Percentiles rank a stretch among this genome's conserved stretches.
phyloP scores from a whole-genome alignment of 2,888 invertebrate genomes.

The Exephanes ischioxanthus region DNA sequence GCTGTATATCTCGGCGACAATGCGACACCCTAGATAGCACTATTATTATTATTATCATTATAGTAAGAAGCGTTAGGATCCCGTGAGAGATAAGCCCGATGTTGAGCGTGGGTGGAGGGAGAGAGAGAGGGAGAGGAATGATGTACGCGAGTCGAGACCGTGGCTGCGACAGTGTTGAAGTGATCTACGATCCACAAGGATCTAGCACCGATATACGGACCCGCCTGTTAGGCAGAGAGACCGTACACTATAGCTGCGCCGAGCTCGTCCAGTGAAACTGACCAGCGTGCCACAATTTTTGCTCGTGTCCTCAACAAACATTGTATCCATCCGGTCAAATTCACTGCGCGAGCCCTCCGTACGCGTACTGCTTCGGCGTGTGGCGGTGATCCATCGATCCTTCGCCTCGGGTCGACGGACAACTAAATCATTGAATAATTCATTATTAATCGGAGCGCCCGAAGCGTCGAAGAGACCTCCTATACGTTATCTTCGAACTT shows the following conservation, averaged over 20 bases:
- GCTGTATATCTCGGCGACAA: slow-evolving; percentile 51
- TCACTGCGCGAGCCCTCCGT: not conserved
- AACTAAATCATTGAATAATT: slow-evolving; percentile 54
- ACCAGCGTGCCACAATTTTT: slow-evolving; percentile 2
- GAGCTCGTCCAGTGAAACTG: slow-evolving; percentile 6
- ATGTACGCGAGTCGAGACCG: slow-evolving; percentile 68
- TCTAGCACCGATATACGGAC: slow-evolving; percentile 45
- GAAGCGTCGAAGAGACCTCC: not conserved
- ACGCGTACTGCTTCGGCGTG: not conserved
- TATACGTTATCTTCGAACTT: not conserved
- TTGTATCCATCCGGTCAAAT: not conserved
- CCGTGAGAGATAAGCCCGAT: slow-evolving; percentile 51
- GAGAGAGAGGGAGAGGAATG: slow-evolving; percentile 67
- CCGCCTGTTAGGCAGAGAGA: slow-evolving; percentile 6
- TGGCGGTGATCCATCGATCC: slow-evolving; percentile 40
- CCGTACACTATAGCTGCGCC: not conserved
- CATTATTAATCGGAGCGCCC: slow-evolving; percentile 20
- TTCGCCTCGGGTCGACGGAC: slow-evolving; percentile 23
- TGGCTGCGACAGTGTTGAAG: slow-evolving; percentile 73
- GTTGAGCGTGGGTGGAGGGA: slow-evolving; percentile 53
- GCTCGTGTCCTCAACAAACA: not conserved
- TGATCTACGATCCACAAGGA: slow-evolving; percentile 73
- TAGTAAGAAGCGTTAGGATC: slow-evolving; percentile 48
- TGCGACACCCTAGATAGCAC: slow-evolving; percentile 34
- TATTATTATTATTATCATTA: slow-evolving; percentile 27